Percentiles rank a stretch among this genome's conserved stretches.
These are phyloP conservation scores for Eupithecia pulchellata DNA, from an alignment of 2,888 invertebrate species.

Conservation along the genomic window DNA sequence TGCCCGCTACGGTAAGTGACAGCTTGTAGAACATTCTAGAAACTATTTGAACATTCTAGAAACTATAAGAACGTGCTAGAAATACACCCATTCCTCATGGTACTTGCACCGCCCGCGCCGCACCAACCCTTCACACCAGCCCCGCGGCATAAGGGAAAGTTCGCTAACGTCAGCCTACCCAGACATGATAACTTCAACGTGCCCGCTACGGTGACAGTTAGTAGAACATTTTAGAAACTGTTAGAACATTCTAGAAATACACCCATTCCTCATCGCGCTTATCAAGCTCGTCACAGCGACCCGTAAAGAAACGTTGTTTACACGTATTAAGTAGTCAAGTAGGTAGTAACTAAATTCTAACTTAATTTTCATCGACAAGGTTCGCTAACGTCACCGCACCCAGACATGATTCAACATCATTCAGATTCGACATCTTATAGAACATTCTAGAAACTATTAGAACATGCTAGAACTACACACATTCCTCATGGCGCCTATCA, in stretches of 20 bases:
- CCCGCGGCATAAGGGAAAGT: slow-evolving; percentile 88
- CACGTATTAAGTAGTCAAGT: no score
- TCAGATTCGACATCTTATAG: no score
- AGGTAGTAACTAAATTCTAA: no score
- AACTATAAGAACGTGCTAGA: slow-evolving; percentile 40
- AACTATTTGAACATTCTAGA: no score
- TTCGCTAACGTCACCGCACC: slow-evolving; percentile 84
- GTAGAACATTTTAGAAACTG: neutral
- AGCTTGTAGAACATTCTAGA: neutral
- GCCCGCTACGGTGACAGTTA: slow-evolving; percentile 58
- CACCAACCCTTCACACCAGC: slow-evolving; percentile 84
- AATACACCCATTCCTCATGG: slow-evolving; percentile 90
- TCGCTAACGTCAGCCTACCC: slow-evolving; percentile 79
- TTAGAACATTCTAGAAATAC: slow-evolving; percentile 43
- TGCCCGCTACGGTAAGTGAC: slow-evolving; percentile 65
- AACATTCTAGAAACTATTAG: slow-evolving; percentile 68
- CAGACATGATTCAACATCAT: no score
- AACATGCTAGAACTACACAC: slow-evolving; percentile 72
- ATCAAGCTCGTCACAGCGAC: slow-evolving; percentile 84
- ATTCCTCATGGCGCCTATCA: slow-evolving; percentile 94
- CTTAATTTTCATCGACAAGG: no score
- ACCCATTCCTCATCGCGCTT: slow-evolving; percentile 89
- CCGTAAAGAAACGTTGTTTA: no score
- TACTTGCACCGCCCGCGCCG: slow-evolving; percentile 75
- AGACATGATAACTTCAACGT: slow-evolving; percentile 89